Base-by-base conservation (phyloP, 2,888 invertebrate species). In the Eledone cirrhosa region DNA sequence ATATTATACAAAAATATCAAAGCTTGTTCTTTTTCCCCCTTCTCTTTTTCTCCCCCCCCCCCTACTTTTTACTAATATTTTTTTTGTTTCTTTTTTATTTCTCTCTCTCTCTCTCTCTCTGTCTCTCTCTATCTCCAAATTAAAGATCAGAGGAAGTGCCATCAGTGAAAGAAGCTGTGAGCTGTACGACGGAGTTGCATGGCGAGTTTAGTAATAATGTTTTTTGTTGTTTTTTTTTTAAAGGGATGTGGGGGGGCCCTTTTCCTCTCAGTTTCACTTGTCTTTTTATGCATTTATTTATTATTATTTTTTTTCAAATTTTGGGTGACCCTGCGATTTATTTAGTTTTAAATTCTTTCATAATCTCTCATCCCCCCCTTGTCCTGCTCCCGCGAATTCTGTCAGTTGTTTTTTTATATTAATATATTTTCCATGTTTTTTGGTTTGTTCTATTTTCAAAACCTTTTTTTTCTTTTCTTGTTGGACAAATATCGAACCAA, bases 111-210 rank as follows among this genome's bases (percentile, higher is more conserved):
- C n/a, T n/a, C n/a, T n/a, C n/a, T n/a, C n/a, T n/a, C n/a, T n/a
- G n/a, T n/a, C n/a, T n/a, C n/a, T n/a, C n/a, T n/a, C n/a, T n/a
- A n/a, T n/a, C n/a, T n/a, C n/a, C n/a, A n/a, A 33, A 33, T 72
- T 72, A 33, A 1, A 16, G n/a, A 29, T n/a, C 22, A n/a, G 31
- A 33, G 22, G 16, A 14, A 31, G 33, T 11, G 69, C 67, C 67
- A 67, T 67, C 67, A 29, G 29, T 67, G 19, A 67, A 29, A 67
- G 29, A 19, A 7, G 7, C 41, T 72, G 69, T 72, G 69, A 72
- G 69, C 69, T 33, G 69, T 72, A 72, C 69, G 69, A 72, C 69
- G 69, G 69, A 72, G 69, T 72, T 33, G 63, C 27, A 24, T 63
- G 63, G 63, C 63, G 63, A 24, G 8, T 24, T n/a, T 11, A n/a